phyloP scores from a whole-genome alignment of 2,113 vertebrate genomes.

The Cyprinodon brontotheroides region DNA sequence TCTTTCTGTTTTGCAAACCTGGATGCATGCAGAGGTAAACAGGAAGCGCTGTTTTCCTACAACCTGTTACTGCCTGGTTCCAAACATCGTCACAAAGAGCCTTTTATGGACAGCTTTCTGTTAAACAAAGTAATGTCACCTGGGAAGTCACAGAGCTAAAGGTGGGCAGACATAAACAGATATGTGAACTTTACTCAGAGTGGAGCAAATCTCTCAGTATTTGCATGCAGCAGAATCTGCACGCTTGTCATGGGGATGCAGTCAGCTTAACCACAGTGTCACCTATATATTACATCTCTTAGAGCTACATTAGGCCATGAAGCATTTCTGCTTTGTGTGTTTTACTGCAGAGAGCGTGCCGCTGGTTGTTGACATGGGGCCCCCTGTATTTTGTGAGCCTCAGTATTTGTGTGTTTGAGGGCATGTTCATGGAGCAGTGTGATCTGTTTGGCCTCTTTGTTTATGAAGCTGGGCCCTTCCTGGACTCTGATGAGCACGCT shows the following conservation, averaged over 20 bases:
- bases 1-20: conserved; percentile 17
- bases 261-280: not conserved
- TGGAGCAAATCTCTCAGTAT: not conserved
- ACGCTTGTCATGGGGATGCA: not conserved
- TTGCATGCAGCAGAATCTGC: not conserved
- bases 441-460: conserved; percentile 79
- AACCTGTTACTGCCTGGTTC: not conserved
- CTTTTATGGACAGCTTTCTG: not conserved
- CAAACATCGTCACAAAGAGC: not conserved
- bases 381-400: not conserved
- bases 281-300: not conserved
- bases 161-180: not conserved
- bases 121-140: not conserved
- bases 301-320: not conserved
- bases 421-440: conserved; percentile 31
- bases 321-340: conserved; percentile 8
- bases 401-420: conserved; percentile 17
- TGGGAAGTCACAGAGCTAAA: not conserved
- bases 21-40: not conserved
- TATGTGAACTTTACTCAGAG: not conserved
- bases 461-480: conserved; percentile 66
- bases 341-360: conserved; percentile 6
- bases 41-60: not conserved
- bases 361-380: conserved; percentile 19
- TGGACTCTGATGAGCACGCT: conserved; percentile 69